Base-by-base conservation (phyloP, 2,888 invertebrate species). In the Noctua pronuba region DNA sequence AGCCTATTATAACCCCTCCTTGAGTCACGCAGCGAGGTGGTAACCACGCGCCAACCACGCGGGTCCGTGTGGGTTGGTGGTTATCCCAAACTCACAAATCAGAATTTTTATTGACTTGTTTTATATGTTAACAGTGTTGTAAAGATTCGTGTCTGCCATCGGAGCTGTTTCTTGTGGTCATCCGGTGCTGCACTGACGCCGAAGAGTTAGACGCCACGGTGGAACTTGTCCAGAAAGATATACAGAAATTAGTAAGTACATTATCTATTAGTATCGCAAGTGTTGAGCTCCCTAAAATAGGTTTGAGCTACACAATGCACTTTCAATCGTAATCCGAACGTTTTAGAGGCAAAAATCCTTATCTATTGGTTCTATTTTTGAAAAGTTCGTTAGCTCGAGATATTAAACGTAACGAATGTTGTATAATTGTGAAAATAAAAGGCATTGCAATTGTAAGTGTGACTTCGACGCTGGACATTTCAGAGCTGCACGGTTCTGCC, bases 121-220 rank as follows among this genome's bases (percentile, higher is more conserved):
- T 80, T 35, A 8, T 28, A 2, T 52, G 35, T 58, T 58, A 21
- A 46, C 55, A 99, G 99, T 98, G 98, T 93, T 97, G 97, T 92
- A 97, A 98, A 87, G 98, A 99, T 83, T 95, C 95, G 81, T 97
- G 97, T 78, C 97, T 99, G 87, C 98, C 98, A 52, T 98, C 98
- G 86, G 99, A 99, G 89, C 97, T 98, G 90, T 99, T 99, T 94
- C 95, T 99, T 89, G 97, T 98, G 88, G 98, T 98, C 75, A 97
- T 99, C 88, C 97, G 98, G 90, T 97, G 98, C 86, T 98, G 98
- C 76, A 98, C 98, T 86, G 98, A 97, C 91, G 97, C 98, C 66
- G 98, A 98, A 79, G 99, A 99, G 94, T 95, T 99, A 86, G 97
- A 97, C 87, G 98, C 99, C 31, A 98, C 98, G 18, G 97, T 98